Percentiles rank a stretch among this genome's conserved stretches.
Evolutionary conservation across 2,113 vertebrate species (phyloP).

Genomic region (Nannobrachium achirus): DNA sequence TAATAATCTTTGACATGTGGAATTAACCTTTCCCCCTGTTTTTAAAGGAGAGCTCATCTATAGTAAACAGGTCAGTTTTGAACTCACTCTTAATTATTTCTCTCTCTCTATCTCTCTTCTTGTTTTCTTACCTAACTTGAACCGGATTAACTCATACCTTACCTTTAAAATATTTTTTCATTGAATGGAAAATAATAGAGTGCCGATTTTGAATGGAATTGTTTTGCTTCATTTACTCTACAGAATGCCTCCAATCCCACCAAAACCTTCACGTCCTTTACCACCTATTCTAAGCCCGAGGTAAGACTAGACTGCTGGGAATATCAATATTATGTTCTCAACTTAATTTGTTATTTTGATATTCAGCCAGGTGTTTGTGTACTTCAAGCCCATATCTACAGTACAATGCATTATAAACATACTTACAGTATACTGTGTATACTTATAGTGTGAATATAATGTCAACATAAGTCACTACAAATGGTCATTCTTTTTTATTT

Average conservation of each 20-base stretch:
- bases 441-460: too few relatives aligned
- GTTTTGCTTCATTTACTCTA: neutral
- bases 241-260: slow-evolving; percentile 31
- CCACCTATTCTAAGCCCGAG: slow-evolving; percentile 73
- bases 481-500: neutral
- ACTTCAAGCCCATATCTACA: too few relatives aligned
- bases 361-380: too few relatives aligned
- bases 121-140: too few relatives aligned
- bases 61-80: slow-evolving; percentile 61
- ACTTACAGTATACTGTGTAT: too few relatives aligned
- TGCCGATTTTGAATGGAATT: neutral
- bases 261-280: slow-evolving; percentile 29
- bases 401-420: too few relatives aligned
- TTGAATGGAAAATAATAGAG: neutral
- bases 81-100: neutral
- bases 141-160: too few relatives aligned
- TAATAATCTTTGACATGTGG: neutral
- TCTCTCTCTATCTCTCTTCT: too few relatives aligned
- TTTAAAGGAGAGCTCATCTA: slow-evolving; percentile 65
- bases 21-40: slow-evolving; percentile 8
- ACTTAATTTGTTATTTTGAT: too few relatives aligned
- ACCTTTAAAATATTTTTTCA: neutral
- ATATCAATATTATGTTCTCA: too few relatives aligned
- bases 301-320: slow-evolving; percentile 48
- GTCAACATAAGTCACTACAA: too few relatives aligned